Evolutionary conservation across 2,888 invertebrate species (phyloP).

Genomic region (Pammene fasciana): DNA sequence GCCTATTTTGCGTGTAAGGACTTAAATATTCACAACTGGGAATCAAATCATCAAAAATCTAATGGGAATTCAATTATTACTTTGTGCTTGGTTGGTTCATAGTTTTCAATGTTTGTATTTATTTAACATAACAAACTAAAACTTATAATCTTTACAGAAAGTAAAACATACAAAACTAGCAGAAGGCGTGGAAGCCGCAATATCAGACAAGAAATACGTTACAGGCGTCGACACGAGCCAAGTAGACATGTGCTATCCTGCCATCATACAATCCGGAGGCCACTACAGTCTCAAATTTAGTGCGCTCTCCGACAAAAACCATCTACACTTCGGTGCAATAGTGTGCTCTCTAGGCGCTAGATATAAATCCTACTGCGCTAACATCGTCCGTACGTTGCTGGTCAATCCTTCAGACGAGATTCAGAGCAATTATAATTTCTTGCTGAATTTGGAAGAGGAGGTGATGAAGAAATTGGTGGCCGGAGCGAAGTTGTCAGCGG

Average conservation of each 20-base stretch:
- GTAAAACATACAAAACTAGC: conserved; percentile 97
- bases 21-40: too few species aligned
- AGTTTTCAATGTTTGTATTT: too few species aligned
- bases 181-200: conserved; percentile 96
- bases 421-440: conserved; percentile 95
- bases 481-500: conserved; percentile 91
- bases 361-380: conserved; percentile 99
- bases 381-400: conserved; percentile 97
- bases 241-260: conserved; percentile 98
- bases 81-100: too few species aligned
- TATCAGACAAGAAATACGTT: conserved; percentile 98
- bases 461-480: conserved; percentile 92
- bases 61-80: too few species aligned
- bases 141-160: conserved; percentile 86
- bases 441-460: conserved; percentile 95
- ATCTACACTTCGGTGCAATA: conserved; percentile 97
- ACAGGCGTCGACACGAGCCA: conserved; percentile 93
- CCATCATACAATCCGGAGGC: conserved; percentile 99
- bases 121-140: too few species aligned
- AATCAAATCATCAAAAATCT: too few species aligned
- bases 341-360: conserved; percentile 97
- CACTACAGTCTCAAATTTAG: conserved; percentile 98
- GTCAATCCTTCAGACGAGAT: conserved; percentile 94
- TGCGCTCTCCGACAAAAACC: conserved; percentile 96
- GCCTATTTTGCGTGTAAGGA: too few species aligned